Conservation (phyloP, 2,113 vertebrate genomes). For the Eptesicus fuscus region DNA sequence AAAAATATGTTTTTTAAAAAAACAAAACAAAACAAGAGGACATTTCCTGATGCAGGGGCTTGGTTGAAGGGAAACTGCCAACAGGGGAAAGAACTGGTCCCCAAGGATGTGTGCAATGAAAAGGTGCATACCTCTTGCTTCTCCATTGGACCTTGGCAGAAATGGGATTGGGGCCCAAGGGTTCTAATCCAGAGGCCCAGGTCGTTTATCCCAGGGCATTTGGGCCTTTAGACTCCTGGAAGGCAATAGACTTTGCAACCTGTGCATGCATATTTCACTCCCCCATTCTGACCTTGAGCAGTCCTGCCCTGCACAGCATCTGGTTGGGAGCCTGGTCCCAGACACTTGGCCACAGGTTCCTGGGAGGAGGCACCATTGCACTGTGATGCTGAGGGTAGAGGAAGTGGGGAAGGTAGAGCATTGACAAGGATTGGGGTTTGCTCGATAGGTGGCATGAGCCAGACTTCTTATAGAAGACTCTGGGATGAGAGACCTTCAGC, state of each 20-base stretch:
- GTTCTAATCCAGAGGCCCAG: not conserved
- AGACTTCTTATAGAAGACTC: not conserved
- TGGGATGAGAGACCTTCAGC: not conserved
- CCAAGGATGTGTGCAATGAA: not conserved
- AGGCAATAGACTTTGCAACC: not conserved
- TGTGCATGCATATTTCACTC: not conserved
- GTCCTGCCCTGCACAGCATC: not conserved
- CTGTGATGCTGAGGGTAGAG: not conserved
- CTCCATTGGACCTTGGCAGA: not conserved
- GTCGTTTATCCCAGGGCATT: not conserved
- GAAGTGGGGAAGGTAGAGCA: not conserved
- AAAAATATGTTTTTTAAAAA: no score
- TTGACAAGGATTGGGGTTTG: not conserved
- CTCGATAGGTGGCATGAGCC: not conserved
- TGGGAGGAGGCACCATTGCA: not conserved
- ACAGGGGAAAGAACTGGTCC: not conserved
- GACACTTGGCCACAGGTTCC: not conserved
- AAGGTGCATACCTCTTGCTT: not conserved
- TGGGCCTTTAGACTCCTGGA: not conserved
- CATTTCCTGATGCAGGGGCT: not conserved
- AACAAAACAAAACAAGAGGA: no score
- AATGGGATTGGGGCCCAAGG: not conserved
- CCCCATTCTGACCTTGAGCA: not conserved
- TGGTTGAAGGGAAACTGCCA: not conserved
- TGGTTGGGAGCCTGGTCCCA: not conserved